Percentiles rank a stretch among this genome's conserved stretches.
Conservation (phyloP, 2,113 vertebrate species). For the Phoxinus phoxinus region DNA sequence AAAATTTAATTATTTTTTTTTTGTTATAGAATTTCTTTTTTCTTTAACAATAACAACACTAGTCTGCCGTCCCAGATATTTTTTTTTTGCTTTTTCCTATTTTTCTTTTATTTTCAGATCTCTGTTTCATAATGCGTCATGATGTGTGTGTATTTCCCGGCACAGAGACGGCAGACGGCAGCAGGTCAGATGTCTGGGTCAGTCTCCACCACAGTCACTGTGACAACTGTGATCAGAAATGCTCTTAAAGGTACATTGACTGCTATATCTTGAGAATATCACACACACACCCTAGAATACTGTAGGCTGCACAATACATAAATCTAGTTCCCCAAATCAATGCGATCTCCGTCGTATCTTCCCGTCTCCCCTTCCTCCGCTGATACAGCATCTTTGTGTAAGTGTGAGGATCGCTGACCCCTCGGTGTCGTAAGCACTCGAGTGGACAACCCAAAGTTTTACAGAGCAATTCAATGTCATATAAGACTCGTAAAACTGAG, state of each 20-base stretch:
- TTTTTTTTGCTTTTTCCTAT: background rate
- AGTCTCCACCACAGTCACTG: slow-evolving; percentile 15
- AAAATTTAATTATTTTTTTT: too few species aligned
- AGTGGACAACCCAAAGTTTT: slow-evolving; percentile 21
- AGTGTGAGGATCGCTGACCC: background rate
- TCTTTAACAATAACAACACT: background rate
- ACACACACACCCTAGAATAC: background rate
- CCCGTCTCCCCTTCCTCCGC: background rate
- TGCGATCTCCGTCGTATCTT: background rate
- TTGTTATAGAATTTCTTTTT: too few species aligned
- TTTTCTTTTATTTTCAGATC: background rate
- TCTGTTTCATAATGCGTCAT: background rate
- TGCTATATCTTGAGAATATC: background rate
- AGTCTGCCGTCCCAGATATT: background rate
- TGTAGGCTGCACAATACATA: background rate
- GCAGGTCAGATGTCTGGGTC: slow-evolving; percentile 43
- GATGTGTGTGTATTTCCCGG: slow-evolving; percentile 12
- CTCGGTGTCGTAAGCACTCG: background rate
- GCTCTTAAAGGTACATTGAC: background rate
- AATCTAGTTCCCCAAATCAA: background rate
- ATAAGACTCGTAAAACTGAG: slow-evolving; percentile 46
- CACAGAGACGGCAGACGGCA: slow-evolving; percentile 8
- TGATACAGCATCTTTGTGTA: background rate
- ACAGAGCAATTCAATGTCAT: slow-evolving; percentile 44
- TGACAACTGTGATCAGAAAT: background rate